Conservation (phyloP, 2,797 vertebrate species). For the Poecilia gillii region DNA sequence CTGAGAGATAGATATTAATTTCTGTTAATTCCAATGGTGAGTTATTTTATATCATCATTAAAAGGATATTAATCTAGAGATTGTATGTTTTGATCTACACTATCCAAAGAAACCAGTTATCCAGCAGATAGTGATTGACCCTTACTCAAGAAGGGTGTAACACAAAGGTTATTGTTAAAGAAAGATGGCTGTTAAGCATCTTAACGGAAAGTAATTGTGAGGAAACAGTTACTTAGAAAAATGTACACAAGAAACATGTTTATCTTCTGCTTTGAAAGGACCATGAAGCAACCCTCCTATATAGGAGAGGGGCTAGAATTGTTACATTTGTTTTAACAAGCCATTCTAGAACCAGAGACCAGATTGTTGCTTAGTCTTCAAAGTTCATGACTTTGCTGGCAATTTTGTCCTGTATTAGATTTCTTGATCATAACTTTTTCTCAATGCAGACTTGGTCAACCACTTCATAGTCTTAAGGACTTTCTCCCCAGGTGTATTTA, state of each 20-base stretch:
- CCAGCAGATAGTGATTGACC: background rate
- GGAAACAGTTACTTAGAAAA: background rate
- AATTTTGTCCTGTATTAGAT: background rate
- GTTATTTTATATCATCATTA: background rate
- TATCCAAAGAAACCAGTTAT: background rate
- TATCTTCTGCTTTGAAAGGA: background rate
- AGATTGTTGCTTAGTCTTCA: background rate
- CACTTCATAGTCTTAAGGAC: background rate
- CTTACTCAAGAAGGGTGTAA: background rate
- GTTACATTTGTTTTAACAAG: background rate
- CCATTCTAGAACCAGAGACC: background rate
- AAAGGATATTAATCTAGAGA: background rate
- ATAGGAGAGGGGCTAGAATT: background rate
- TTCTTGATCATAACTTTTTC: background rate
- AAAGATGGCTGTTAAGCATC: background rate
- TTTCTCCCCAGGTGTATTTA: background rate
- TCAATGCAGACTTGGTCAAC: background rate
- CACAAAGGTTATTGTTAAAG: background rate
- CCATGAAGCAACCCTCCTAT: background rate
- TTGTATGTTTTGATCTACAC: background rate
- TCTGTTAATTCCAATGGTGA: background rate
- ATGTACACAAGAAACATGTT: background rate
- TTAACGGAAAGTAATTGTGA: background rate
- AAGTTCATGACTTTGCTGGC: background rate
- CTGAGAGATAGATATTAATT: background rate